A percentile compares a stretch with the other conserved stretches of the same genome.
phyloP scores from a whole-genome alignment of 2,888 invertebrate species.

The Pyrgus malvae region DNA sequence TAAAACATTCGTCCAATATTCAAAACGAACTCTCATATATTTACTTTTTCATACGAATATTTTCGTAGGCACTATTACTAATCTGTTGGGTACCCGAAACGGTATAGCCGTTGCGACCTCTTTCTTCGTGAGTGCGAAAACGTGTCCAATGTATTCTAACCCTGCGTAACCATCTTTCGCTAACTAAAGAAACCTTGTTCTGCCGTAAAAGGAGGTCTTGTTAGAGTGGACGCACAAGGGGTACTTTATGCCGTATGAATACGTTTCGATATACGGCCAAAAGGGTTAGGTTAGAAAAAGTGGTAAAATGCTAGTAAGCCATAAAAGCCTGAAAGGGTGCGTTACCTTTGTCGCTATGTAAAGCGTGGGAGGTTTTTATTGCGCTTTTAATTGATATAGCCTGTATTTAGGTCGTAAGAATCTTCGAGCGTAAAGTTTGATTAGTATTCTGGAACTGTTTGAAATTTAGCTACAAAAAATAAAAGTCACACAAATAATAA shows the following conservation, averaged over 20 bases:
- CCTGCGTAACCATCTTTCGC: constrained; percentile 29
- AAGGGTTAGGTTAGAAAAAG: constrained; percentile 63
- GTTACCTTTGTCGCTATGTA: constrained; percentile 54
- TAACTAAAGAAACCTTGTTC: constrained; percentile 27
- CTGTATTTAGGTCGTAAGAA: background rate
- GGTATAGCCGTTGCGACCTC: constrained; percentile 63
- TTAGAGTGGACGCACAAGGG: constrained; percentile 44
- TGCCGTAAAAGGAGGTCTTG: constrained; percentile 39
- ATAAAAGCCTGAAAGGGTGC: constrained; percentile 56
- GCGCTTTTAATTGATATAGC: constrained; percentile 8
- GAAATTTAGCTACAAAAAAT: no score
- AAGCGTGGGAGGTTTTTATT: constrained; percentile 11
- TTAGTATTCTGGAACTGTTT: background rate
- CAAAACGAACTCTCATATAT: constrained; percentile 49
- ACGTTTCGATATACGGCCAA: constrained; percentile 55
- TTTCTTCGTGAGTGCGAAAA: constrained; percentile 52
- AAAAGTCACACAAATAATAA: no score
- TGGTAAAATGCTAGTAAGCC: constrained; percentile 65
- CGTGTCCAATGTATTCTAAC: constrained; percentile 41
- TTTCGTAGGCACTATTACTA: constrained; percentile 58
- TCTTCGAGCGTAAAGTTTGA: background rate
- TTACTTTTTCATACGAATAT: constrained; percentile 53
- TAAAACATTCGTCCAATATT: constrained; percentile 51
- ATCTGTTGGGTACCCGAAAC: constrained; percentile 56
- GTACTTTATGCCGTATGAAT: constrained; percentile 65